phyloP scores from a whole-genome alignment of 2,888 invertebrate species.

The Bruchidius siliquastri region DNA sequence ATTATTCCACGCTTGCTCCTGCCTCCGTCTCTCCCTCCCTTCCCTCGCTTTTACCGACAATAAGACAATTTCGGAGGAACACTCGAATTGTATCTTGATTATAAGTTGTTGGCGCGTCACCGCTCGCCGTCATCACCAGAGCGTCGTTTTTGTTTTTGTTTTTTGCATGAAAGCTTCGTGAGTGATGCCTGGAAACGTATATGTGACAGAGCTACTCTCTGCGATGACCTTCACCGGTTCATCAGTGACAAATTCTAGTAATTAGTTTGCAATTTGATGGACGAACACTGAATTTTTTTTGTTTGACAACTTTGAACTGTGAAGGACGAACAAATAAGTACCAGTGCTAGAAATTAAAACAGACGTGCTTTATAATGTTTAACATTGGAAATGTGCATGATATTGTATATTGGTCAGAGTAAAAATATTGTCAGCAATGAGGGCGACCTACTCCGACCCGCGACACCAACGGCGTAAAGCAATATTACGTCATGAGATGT shows the following conservation, averaged over 20 bases:
- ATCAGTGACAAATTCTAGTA: neutral
- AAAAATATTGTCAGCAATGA: too few species aligned
- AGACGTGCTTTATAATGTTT: too few species aligned
- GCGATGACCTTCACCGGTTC: neutral
- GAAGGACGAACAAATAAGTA: too few species aligned
- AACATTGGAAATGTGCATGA: too few species aligned
- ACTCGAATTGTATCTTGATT: neutral
- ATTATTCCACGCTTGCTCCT: neutral
- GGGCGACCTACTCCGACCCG: too few species aligned
- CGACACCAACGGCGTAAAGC: too few species aligned
- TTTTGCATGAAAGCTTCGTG: neutral
- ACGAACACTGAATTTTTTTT: too few species aligned
- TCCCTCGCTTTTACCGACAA: neutral
- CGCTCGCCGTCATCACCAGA: neutral
- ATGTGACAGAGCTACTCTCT: neutral
- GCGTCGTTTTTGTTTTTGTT: neutral
- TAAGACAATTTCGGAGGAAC: neutral
- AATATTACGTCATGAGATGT: too few species aligned
- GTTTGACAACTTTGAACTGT: too few species aligned
- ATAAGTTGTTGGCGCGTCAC: neutral
- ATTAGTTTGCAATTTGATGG: too few species aligned
- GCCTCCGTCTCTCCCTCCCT: neutral
- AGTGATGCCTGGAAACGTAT: neutral
- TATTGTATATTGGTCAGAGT: too few species aligned
- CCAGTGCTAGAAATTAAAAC: too few species aligned